Conservation (phyloP, 2,797 vertebrate species). For the Labeo calbasu region DNA sequence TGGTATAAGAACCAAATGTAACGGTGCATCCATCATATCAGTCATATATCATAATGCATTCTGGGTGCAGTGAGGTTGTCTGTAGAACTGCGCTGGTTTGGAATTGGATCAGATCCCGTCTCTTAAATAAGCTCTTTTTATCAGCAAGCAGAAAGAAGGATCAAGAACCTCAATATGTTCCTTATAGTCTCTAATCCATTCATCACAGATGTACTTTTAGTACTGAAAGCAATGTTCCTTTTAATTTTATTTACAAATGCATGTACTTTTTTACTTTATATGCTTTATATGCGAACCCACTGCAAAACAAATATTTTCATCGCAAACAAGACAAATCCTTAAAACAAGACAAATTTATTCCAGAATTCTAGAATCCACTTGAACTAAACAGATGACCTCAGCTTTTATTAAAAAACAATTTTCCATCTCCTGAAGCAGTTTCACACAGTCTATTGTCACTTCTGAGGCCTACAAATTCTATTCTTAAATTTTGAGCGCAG, state of each 20-base stretch:
- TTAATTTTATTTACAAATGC: neutral
- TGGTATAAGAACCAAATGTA: constrained; percentile 15
- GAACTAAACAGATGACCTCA: neutral
- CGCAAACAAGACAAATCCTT: neutral
- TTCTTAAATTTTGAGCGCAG: neutral
- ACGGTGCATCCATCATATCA: neutral
- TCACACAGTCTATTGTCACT: neutral
- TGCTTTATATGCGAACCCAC: neutral
- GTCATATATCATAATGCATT: neutral
- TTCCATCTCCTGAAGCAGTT: neutral
- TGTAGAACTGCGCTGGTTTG: neutral
- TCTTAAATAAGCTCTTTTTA: constrained; percentile 2
- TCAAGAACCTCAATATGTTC: constrained; percentile 17
- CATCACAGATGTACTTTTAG: neutral
- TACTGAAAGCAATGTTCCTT: neutral
- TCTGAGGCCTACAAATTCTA: neutral
- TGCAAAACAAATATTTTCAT: neutral
- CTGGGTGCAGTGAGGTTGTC: neutral
- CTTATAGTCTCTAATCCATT: neutral
- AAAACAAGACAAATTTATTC: neutral
- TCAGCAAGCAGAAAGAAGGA: constrained; percentile 24
- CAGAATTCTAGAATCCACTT: neutral
- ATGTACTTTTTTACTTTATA: neutral
- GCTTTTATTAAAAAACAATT: neutral
- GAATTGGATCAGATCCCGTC: neutral